Base-by-base conservation (phyloP, 2,888 invertebrate species). In the Acanthosoma haemorrhoidale region DNA sequence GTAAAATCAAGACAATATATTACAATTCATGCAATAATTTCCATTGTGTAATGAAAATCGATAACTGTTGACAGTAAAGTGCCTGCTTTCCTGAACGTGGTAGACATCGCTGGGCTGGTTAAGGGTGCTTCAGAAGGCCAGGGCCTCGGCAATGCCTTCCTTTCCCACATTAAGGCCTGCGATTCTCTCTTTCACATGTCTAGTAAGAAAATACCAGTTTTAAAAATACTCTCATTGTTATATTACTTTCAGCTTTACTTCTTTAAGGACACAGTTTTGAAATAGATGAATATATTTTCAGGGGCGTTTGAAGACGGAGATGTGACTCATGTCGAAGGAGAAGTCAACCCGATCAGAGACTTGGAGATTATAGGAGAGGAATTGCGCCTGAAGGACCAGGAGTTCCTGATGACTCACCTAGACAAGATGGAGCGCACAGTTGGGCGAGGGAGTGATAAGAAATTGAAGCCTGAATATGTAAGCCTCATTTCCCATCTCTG, bases 71-170 rank as follows among this genome's bases (percentile, higher is more conserved):
- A n/a, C 81, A 97, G 96, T 81, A 96, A 96, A 84, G 98, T 99
- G 36, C 97, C 99, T 13, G 99, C 98, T 0, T 99, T 91, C 81
- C 83, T 99, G 74, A 98, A 96, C 80, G 92, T 99, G 34, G 95
- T 96, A 32, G 99, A 99, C 80, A 99, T 99, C 77, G 99, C 99
- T 68, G 99, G 99, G 9, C 83, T 99, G 74, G 99, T 99, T 38
- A 94, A 96, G 78, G 99, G 98, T 32, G 99, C 99, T 2, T 92
- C 96, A 3, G 96, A 98, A 80, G 99, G 99, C 0, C 94, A 97
- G 81, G 97, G 99, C 1, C 84, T 99, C 69, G 99, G 99, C 77
- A 99, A 99, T 81, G 96, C 96, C 73, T 99, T 99, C 82, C 86
- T 99, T 58, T 96, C 98, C 4, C 96, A 99, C 81, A 98, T 99